Evolutionary conservation across 2,113 vertebrate species (phyloP).

Genomic region (Nicator chloris): DNA sequence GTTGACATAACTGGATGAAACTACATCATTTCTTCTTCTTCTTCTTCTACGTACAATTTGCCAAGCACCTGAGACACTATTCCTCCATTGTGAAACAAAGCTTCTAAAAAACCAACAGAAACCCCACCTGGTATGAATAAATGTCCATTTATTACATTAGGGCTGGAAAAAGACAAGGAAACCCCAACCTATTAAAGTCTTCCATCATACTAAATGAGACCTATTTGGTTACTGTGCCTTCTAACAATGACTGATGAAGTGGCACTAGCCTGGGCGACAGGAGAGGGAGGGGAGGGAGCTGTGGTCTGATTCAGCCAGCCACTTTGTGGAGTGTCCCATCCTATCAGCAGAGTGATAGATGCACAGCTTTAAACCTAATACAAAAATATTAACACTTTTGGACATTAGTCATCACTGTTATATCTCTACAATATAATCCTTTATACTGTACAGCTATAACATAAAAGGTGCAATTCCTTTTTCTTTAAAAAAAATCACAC

Average conservation of each 20-base stretch:
- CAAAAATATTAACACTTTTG: conserved; percentile 85
- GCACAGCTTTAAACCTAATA: conserved; percentile 78
- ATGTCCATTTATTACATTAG: conserved; percentile 47
- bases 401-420: conserved; percentile 79
- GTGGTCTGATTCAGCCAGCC: conserved; percentile 54
- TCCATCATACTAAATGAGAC: conserved; percentile 54
- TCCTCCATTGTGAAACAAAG: conserved; percentile 49
- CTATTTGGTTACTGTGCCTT: conserved; percentile 59
- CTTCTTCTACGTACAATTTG: conserved; percentile 53
- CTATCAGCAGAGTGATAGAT: conserved; percentile 68
- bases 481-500: conserved; percentile 79
- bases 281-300: conserved; percentile 19
- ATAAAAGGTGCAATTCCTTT: conserved; percentile 82
- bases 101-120: conserved; percentile 56
- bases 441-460: conserved; percentile 86
- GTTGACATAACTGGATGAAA: conserved; percentile 49
- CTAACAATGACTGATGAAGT: conserved; percentile 53
- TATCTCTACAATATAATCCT: conserved; percentile 85
- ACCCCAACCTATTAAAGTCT: conserved; percentile 48
- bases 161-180: conserved; percentile 56
- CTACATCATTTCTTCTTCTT: conserved; percentile 50
- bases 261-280: conserved; percentile 52
- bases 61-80: conserved; percentile 60
- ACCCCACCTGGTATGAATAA: conserved; percentile 51
- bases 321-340: conserved; percentile 51